Percentiles rank a stretch among this genome's conserved stretches.
phyloP scores from a whole-genome alignment of 2,113 vertebrate species.

The Alces alces region DNA sequence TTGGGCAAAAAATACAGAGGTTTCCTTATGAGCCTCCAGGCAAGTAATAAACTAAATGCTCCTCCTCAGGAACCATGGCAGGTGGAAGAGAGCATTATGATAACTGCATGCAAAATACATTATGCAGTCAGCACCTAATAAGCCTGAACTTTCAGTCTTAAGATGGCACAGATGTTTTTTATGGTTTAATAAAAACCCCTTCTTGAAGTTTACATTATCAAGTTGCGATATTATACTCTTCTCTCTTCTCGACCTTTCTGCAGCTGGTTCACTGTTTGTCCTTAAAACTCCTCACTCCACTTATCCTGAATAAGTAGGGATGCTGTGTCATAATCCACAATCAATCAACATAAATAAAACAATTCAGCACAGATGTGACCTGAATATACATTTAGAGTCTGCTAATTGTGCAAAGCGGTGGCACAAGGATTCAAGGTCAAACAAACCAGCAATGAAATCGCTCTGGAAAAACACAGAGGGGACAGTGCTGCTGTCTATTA shows the following conservation, averaged over 20 bases:
- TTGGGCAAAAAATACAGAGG: neutral
- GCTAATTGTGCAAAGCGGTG: conserved; percentile 43
- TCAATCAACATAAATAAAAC: conserved; percentile 76
- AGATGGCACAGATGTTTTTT: conserved; percentile 66
- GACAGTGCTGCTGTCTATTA: neutral
- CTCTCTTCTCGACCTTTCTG: conserved; percentile 57
- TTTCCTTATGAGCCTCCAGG: neutral
- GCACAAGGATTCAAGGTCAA: conserved; percentile 65
- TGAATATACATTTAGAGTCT: conserved; percentile 69
- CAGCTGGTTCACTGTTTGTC: conserved; percentile 55
- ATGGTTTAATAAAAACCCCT: conserved; percentile 52
- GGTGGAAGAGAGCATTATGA: conserved; percentile 1
- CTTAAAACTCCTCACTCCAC: conserved; percentile 52
- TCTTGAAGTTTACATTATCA: conserved; percentile 43
- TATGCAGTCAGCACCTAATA: conserved; percentile 5
- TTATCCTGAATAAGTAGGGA: conserved; percentile 60
- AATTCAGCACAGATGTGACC: conserved; percentile 66
- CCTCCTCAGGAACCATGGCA: neutral
- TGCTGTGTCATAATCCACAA: conserved; percentile 68
- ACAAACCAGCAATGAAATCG: neutral
- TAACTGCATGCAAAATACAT: conserved; percentile 44
- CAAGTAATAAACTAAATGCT: neutral
- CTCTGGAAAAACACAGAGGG: conserved; percentile 19
- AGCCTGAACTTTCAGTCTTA: conserved; percentile 50
- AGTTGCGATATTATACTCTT: conserved; percentile 39